These are phyloP conservation scores for Galbula dea DNA, from an alignment of 2,113 vertebrate species.

Conservation along the genomic window DNA sequence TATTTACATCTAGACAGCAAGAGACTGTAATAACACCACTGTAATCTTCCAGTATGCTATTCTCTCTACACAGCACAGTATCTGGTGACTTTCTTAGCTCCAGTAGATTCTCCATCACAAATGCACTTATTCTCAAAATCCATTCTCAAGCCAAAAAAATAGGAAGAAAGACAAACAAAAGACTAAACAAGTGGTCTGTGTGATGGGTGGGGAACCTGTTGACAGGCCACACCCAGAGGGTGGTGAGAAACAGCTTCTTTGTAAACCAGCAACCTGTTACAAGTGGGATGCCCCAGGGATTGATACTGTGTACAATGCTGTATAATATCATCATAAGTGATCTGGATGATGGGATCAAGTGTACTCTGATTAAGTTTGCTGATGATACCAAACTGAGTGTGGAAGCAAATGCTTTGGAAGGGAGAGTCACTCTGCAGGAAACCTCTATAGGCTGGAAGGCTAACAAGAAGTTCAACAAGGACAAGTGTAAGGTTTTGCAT, in stretches of 20 bases:
- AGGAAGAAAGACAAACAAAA: background rate
- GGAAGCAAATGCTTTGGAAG: background rate
- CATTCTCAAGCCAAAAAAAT: background rate
- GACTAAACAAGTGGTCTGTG: background rate
- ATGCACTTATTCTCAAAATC: background rate
- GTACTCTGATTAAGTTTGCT: background rate
- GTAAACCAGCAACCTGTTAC: background rate
- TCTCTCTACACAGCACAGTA: background rate
- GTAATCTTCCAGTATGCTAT: background rate
- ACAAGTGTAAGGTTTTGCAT: background rate
- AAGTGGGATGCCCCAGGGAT: background rate
- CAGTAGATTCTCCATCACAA: background rate
- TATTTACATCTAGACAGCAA: background rate
- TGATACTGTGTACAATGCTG: background rate
- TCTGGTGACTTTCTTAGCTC: background rate
- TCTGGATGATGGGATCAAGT: background rate
- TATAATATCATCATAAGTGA: background rate
- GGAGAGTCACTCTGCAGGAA: background rate
- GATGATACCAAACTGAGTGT: background rate
- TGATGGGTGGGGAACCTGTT: background rate
- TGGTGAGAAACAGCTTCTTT: background rate
- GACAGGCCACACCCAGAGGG: background rate
- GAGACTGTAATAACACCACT: background rate
- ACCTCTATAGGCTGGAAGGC: background rate
- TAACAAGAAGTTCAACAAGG: background rate